Conservation (phyloP, 2,797 vertebrate genomes). For the Amphiprion clarkii region DNA sequence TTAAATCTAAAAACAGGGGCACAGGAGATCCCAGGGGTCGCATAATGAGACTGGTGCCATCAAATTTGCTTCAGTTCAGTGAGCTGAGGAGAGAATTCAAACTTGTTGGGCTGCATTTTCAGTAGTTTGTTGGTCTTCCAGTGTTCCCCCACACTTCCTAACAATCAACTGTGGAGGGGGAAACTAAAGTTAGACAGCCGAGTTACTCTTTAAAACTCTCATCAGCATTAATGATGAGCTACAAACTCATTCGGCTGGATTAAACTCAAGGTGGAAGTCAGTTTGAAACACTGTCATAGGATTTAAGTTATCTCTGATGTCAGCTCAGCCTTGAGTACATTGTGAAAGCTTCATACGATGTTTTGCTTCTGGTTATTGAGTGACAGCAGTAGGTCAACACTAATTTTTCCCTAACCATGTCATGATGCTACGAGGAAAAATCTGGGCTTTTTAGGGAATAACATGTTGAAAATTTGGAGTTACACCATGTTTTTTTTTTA, state of each 20-base stretch:
- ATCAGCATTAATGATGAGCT: neutral
- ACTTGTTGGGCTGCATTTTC: constrained; percentile 27
- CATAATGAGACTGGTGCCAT: constrained; percentile 49
- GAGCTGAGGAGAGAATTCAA: constrained; percentile 20
- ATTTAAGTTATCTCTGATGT: neutral
- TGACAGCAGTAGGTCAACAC: neutral
- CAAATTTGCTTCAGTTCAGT: constrained; percentile 32
- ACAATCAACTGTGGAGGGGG: neutral
- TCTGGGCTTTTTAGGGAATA: neutral
- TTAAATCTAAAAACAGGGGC: constrained; percentile 59
- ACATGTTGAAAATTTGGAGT: neutral
- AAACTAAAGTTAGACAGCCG: neutral
- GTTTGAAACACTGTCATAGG: neutral
- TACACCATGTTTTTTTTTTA: neutral
- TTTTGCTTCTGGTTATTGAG: neutral
- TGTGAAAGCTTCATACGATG: neutral
- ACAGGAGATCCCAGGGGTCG: constrained; percentile 54
- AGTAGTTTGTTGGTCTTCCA: constrained; percentile 11
- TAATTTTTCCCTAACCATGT: neutral
- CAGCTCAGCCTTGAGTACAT: neutral
- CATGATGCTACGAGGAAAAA: constrained; percentile 30
- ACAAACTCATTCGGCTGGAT: neutral
- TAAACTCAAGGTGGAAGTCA: neutral
- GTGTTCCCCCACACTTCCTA: neutral
- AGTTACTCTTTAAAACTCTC: constrained; percentile 8